Evolutionary conservation across 1,140 invertebrate genomes (phyloP), one percentile per base, ranked within the genome.

Genomic region (Drosophila ironensis): DNA sequence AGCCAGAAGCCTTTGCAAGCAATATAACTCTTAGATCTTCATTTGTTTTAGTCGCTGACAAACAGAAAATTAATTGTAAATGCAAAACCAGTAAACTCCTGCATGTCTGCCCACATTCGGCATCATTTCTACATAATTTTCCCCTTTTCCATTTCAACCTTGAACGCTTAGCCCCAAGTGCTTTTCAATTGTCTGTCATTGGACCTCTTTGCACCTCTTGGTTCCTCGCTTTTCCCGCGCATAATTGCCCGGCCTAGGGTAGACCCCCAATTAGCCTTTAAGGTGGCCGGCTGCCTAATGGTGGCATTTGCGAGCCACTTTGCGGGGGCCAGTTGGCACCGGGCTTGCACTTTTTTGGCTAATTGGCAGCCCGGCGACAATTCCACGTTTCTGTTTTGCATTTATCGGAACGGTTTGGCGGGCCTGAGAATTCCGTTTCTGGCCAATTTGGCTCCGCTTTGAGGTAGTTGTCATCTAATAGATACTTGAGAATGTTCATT

Each of bases 331-430:
- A 59, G 44, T 72, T 52, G 48, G 47, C 38, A 16, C 33, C 14
- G 33, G 63, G 53, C 72, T 57, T 57, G 38, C 44, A 9, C 67
- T 56, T 57, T 77, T 70, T 60, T 67, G 72, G 72, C 72, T 71
- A 80, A 66, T 61, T 74, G 72, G 72, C 72, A 56, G 66, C 37
- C 54, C 56, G 56, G 44, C 56, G 27, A 38, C 35, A 50, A 56
- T 52, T 45, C 40, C 27, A 44, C 38, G 4, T 42, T 44, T 20
- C 33, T 28, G 47, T 14, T 22, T 14, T 37, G 2, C 20, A 6
- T 51, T 9, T 12, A 22, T 27, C 78, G 74, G 76, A 52, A 51
- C 28, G 30, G n/a, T n/a, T n/a, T n/a, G n/a, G n/a, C n/a, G 20
- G 48, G 37, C 44, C 48, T 25, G 22, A 51, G 46, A 35, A 42